Evolutionary conservation across 2,888 invertebrate species (phyloP), one percentile per base, ranked within the genome.

Genomic region (Schizaphis graminum): DNA sequence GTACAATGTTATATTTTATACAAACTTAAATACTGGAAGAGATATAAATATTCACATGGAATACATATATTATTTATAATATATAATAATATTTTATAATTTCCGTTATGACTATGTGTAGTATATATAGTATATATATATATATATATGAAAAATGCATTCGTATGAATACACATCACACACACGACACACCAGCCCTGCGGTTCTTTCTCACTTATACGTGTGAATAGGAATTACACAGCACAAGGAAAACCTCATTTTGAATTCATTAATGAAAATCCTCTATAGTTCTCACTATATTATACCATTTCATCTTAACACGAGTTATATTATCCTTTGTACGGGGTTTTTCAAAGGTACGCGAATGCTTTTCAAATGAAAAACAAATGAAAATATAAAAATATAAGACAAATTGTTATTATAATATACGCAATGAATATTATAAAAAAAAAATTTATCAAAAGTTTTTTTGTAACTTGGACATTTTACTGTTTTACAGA

Each of bases 211-310:
- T 61, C n/a, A 35, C 53, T 26, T 84, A 41, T 47, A 24, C 7
- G 44, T 57, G 57, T 57, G 91, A 57, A 85, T 57, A 47, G 1
- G 84, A 91, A 91, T 91, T 84, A 84, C 56, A 91, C 53, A 28
- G 41, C 53, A 67, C 53, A 41, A 84, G 91, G 91, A 85, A 91
- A 91, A 57, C 84, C 85, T 85, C 91, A 44, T 85, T 91, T 56
- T 44, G 89, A 89, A 88, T 93, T 89, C 88, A 77, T 89, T 93
- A 88, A 93, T 89, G 77, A 88, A 93, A 93, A 89, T 93, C 88
- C 77, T 93, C 67, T 89, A 77, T 77, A 44, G 67, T 44, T 44
- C 53, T 16, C 92, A 10, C 41, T 35, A 28, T 49, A 61, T 10
- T 28, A 35, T 77, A 77, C 77, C 84, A 84, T 91, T 91, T 91